Evolutionary conservation across 1,140 invertebrate genomes (phyloP).

Genomic region (Mya arenaria): DNA sequence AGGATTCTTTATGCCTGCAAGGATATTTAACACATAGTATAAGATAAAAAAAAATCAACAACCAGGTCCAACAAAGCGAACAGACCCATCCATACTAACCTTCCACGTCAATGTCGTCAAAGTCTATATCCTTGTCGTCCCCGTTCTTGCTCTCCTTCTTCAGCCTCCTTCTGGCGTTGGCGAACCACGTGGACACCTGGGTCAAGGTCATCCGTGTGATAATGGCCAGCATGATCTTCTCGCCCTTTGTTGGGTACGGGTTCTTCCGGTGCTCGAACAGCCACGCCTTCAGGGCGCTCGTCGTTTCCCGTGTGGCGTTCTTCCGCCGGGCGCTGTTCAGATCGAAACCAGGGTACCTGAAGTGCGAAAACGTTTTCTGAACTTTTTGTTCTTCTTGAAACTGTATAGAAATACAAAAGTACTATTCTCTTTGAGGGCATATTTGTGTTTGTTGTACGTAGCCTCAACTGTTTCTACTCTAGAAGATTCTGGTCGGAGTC

Average conservation of each 20-base stretch:
- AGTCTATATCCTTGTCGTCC: conserved; percentile 64
- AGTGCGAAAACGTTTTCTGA: background rate
- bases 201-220: conserved; percentile 99
- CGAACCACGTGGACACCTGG: conserved; percentile 84
- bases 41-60: no score
- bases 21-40: no score
- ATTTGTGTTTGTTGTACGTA: no score
- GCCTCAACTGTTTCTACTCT: no score
- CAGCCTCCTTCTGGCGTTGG: conserved; percentile 76
- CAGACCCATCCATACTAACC: no score
- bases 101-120: conserved; percentile 57
- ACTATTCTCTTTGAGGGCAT: no score
- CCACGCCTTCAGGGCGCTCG: conserved; percentile 97
- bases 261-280: conserved; percentile 99
- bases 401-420: no score
- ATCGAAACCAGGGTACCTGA: conserved; percentile 95
- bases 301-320: conserved; percentile 97
- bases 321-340: conserved; percentile 94
- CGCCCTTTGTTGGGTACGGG: conserved; percentile 98
- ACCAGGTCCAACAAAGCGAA: no score
- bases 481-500: no score
- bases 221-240: conserved; percentile 99
- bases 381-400: no score
- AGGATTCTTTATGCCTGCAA: no score
- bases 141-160: conserved; percentile 92